Evolutionary conservation across 1,140 invertebrate species (phyloP).

Genomic region (Copidosoma floridanum): DNA sequence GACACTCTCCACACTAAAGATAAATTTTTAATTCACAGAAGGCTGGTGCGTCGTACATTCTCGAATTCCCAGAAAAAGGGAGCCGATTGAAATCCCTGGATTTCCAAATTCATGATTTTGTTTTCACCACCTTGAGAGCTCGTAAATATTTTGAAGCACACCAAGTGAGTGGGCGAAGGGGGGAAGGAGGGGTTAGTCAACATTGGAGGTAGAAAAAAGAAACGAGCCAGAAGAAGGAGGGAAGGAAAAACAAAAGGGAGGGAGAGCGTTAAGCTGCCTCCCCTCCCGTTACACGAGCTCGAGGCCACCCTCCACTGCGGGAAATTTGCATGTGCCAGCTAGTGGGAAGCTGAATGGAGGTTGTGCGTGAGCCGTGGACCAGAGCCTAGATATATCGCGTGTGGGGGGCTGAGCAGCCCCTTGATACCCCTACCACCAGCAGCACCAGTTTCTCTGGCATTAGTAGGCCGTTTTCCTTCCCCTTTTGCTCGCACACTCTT

Average conservation of each 20-base stretch:
- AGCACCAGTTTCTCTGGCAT: too few relatives aligned
- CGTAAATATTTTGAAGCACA: constrained; percentile 4
- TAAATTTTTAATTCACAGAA: too few relatives aligned
- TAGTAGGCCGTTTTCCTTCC: background rate
- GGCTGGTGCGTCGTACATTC: too few relatives aligned
- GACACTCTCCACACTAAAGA: too few relatives aligned
- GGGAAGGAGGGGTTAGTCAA: background rate
- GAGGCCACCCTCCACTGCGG: background rate
- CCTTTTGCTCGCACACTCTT: background rate
- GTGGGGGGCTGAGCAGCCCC: too few relatives aligned
- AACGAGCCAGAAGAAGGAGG: background rate
- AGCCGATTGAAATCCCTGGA: too few relatives aligned
- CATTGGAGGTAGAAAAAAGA: background rate
- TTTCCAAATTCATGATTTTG: background rate
- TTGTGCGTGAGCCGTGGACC: constrained; percentile 1
- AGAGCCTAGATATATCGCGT: background rate
- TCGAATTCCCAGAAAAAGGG: too few relatives aligned
- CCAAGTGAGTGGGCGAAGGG: background rate
- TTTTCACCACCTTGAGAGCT: background rate
- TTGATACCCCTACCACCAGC: background rate
- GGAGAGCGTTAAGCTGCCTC: constrained; percentile 1
- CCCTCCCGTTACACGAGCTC: background rate
- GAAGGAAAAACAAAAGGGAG: background rate
- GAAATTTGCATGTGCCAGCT: constrained; percentile 4
- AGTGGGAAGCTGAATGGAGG: too few relatives aligned